Percentiles rank a stretch among this genome's conserved stretches.
Conservation (phyloP, 2,888 invertebrate genomes). For the Acronicta psi region DNA sequence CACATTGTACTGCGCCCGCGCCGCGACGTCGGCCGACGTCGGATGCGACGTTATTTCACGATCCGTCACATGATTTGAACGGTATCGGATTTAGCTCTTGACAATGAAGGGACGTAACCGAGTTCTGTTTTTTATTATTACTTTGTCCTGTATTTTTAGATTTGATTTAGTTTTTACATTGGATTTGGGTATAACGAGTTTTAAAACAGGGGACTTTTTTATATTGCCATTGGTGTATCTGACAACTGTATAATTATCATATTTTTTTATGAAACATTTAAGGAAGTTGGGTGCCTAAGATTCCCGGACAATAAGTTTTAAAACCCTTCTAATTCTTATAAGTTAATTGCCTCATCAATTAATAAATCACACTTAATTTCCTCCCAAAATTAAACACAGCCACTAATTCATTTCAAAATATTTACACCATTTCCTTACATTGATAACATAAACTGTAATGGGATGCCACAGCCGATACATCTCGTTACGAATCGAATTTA, state of each 20-base stretch:
- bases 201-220: constrained; percentile 16
- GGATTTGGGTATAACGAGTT: constrained; percentile 27
- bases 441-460: constrained; percentile 63
- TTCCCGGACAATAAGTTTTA: constrained; percentile 7
- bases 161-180: constrained; percentile 42
- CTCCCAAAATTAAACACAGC: constrained; percentile 22
- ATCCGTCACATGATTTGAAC: constrained; percentile 82
- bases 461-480: constrained; percentile 81
- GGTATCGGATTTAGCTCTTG: constrained; percentile 75
- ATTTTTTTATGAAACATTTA: constrained; percentile 10
- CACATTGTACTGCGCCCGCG: constrained; percentile 52
- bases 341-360: constrained; percentile 14
- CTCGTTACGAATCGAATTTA: constrained; percentile 87
- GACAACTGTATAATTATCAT: constrained; percentile 8
- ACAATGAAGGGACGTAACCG: constrained; percentile 56
- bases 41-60: constrained; percentile 72
- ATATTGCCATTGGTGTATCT: neutral
- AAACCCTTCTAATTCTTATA: constrained; percentile 11
- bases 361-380: constrained; percentile 36
- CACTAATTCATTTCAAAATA: constrained; percentile 60
- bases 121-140: constrained; percentile 46
- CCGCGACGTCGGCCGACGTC: constrained; percentile 47
- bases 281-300: neutral
- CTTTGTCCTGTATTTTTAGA: constrained; percentile 44
- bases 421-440: constrained; percentile 65